Evolutionary conservation across 2,113 vertebrate species (phyloP).

Genomic region (Hippocampus guttulatus): DNA sequence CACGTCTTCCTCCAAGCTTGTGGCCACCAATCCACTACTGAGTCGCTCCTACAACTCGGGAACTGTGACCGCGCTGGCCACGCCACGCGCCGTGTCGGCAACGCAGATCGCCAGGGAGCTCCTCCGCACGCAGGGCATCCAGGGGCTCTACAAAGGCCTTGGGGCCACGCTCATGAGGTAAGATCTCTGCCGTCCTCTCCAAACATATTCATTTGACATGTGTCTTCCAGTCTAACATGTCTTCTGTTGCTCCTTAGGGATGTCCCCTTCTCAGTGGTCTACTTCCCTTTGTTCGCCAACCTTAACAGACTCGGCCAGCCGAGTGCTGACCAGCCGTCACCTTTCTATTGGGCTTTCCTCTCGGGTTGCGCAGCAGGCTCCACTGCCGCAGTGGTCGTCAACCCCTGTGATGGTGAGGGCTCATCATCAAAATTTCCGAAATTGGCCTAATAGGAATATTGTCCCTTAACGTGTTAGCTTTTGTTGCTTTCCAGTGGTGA

Average conservation of each 20-base stretch:
- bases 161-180: slow-evolving; percentile 79
- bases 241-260: slow-evolving; percentile 61
- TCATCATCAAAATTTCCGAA: neutral
- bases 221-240: neutral
- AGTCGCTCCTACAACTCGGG: slow-evolving; percentile 72
- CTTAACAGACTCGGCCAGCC: slow-evolving; percentile 72
- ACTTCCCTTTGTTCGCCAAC: slow-evolving; percentile 81
- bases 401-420: slow-evolving; percentile 76
- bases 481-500: slow-evolving; percentile 67
- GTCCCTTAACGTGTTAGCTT: neutral
- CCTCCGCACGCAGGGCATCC: slow-evolving; percentile 70
- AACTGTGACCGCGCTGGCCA: slow-evolving; percentile 24
- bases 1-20: slow-evolving; percentile 63
- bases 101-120: slow-evolving; percentile 75
- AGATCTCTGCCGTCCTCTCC: neutral
- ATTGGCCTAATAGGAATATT: neutral
- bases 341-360: slow-evolving; percentile 78
- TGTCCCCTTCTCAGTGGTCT: slow-evolving; percentile 78
- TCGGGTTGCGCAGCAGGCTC: slow-evolving; percentile 74
- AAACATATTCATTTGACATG: too few species aligned
- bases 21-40: slow-evolving; percentile 60
- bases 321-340: slow-evolving; percentile 46
- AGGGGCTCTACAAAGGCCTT: slow-evolving; percentile 77
- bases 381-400: slow-evolving; percentile 72
- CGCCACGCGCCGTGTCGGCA: slow-evolving; percentile 64